Evolutionary conservation across 2,113 vertebrate species (phyloP), one percentile per base, ranked within the genome.

Genomic region (Callocephalon fimbriatum): DNA sequence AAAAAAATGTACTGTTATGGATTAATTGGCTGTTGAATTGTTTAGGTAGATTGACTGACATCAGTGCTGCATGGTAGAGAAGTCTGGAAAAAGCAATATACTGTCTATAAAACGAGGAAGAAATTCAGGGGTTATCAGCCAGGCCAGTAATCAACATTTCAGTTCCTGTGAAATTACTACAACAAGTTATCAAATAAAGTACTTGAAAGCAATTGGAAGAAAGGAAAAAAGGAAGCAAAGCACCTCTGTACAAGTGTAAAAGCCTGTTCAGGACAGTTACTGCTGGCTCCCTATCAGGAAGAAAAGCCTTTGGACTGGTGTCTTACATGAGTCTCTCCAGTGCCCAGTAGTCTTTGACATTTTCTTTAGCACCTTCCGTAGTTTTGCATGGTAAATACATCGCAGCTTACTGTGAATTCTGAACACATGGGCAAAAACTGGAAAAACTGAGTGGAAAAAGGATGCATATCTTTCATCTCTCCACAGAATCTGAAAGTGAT

Each of bases 221-320:
- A 17, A 44, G 62, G 15, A 8, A 48, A 71, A 29, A 37, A 63
- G 38, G 37, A 81, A 54, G 0, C 1, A n/a, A 19, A 1, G 1
- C 21, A 48, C 15, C 7, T 67, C 45, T 67, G 32, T 48, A 40
- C 2, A 32, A 32, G 18, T 76, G 1, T 26, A 89, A 86, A 91
- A 75, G 3, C 38, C 68, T 25, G 31, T 29, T 31, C 15, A 75
- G 37, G 58, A 42, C 21, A 11, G 7, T n/a, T 53, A 16, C 11
- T 20, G 56, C 61, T 58, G 19, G 21, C 19, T 66, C 9, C 26
- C 45, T 27, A 9, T 1, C 17, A 32, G 54, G 45, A 89, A 44
- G 31, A 58, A 78, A 78, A 67, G 20, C 12, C 12, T 83, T 56
- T 75, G 35, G 44, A 18, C 42, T 71, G 45, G 23, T 61, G 27